Percentiles rank a stretch among this genome's conserved stretches.
Evolutionary conservation across 2,888 invertebrate genomes (phyloP).

Genomic region (Rhamnusium bicolor): DNA sequence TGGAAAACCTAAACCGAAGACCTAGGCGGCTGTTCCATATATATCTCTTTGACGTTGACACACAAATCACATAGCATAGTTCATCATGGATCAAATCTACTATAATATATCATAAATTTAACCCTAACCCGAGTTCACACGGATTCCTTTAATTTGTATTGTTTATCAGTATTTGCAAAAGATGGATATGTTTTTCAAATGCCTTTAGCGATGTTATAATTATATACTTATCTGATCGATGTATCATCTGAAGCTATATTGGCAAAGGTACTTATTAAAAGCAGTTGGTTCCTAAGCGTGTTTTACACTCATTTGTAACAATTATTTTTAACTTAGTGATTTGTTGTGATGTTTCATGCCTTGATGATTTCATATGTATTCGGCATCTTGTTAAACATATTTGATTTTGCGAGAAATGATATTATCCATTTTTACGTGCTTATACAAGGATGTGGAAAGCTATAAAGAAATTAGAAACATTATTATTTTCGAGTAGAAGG

Average conservation of each 20-base stretch:
- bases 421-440: no score
- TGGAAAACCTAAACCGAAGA: constrained; percentile 29
- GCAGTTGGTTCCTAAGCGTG: constrained; percentile 57
- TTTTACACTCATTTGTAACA: constrained; percentile 69
- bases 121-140: constrained; percentile 44
- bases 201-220: constrained; percentile 58
- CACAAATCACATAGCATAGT: constrained; percentile 60
- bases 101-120: constrained; percentile 40
- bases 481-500: no score
- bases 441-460: no score
- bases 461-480: no score
- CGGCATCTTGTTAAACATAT: not conserved
- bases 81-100: constrained; percentile 39
- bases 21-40: constrained; percentile 51
- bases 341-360: not conserved
- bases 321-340: constrained; percentile 69
- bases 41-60: constrained; percentile 63
- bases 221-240: constrained; percentile 64
- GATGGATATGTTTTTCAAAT: constrained; percentile 45
- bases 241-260: constrained; percentile 59
- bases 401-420: no score
- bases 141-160: constrained; percentile 47
- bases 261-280: constrained; percentile 68
- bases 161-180: constrained; percentile 51
- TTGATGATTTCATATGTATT: constrained; percentile 9